Evolutionary conservation across 2,888 invertebrate species (phyloP).

Genomic region (Drosophila borborema): DNA sequence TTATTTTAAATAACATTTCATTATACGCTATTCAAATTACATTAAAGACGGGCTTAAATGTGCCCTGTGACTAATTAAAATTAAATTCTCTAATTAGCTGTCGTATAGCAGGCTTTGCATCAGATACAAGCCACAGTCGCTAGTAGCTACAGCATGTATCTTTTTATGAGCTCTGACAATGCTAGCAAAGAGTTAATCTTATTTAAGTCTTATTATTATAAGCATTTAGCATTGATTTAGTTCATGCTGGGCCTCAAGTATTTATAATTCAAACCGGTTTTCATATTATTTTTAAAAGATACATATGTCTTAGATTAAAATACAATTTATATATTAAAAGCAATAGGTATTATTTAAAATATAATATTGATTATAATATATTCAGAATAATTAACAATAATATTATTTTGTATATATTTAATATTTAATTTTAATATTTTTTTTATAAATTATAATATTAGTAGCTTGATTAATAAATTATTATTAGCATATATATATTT

Average conservation of each 20-base stretch:
- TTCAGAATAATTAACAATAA: not conserved
- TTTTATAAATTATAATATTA: too few relatives aligned
- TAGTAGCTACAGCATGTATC: not conserved
- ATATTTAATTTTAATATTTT: not conserved
- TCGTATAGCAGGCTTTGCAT: not conserved
- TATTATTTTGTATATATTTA: not conserved
- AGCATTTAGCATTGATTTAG: not conserved
- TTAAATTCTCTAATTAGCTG: not conserved
- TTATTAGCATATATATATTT: too few relatives aligned
- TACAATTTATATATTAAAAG: too few relatives aligned
- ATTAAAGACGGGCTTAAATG: not conserved
- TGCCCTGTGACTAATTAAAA: not conserved
- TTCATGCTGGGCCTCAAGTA: not conserved
- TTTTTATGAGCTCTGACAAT: not conserved
- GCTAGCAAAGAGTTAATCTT: not conserved
- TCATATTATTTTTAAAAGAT: not conserved
- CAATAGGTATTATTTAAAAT: too few relatives aligned
- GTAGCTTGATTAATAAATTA: too few relatives aligned
- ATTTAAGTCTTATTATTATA: not conserved
- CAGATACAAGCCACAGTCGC: not conserved
- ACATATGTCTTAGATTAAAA: too few relatives aligned
- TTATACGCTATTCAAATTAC: not conserved
- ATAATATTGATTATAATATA: too few relatives aligned
- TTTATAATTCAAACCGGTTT: not conserved
- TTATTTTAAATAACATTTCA: not conserved